Percentiles rank a stretch among this genome's conserved stretches.
These are phyloP conservation scores for Linurgus olivaceus DNA, from an alignment of 2,797 vertebrate genomes.

Conservation along the genomic window DNA sequence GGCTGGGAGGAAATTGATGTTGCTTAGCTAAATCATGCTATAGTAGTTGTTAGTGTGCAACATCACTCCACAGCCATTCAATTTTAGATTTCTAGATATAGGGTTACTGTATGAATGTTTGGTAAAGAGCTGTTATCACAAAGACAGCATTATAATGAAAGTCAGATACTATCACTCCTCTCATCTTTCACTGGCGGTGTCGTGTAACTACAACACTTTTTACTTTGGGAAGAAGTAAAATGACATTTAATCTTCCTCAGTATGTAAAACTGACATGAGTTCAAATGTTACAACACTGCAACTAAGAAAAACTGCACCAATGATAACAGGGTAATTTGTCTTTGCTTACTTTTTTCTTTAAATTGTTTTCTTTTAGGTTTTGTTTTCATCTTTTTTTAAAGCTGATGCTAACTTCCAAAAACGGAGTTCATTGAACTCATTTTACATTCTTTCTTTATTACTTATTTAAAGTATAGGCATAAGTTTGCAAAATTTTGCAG, in stretches of 20 bases:
- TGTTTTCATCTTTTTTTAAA: not conserved
- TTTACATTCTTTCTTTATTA: not conserved
- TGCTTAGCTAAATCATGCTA: not conserved
- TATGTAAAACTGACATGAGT: not conserved
- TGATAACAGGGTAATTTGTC: accelerated
- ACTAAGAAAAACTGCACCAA: not conserved
- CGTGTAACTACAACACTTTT: not conserved
- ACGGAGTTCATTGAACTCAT: not conserved
- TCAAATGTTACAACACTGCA: not conserved
- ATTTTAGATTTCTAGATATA: not conserved
- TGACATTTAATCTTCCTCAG: not conserved
- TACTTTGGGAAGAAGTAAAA: not conserved
- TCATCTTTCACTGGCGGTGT: not conserved
- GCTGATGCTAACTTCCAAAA: not conserved
- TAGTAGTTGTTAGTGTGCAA: not conserved
- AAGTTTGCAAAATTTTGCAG: not conserved
- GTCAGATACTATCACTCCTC: not conserved
- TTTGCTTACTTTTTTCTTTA: not conserved
- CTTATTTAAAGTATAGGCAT: not conserved
- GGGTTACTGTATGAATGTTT: not conserved
- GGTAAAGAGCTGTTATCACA: not conserved
- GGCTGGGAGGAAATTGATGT: not conserved
- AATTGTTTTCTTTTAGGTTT: not conserved
- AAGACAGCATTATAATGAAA: not conserved
- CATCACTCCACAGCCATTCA: not conserved